Evolutionary conservation across 2,888 invertebrate genomes (phyloP).

Genomic region (Athalia circularis): DNA sequence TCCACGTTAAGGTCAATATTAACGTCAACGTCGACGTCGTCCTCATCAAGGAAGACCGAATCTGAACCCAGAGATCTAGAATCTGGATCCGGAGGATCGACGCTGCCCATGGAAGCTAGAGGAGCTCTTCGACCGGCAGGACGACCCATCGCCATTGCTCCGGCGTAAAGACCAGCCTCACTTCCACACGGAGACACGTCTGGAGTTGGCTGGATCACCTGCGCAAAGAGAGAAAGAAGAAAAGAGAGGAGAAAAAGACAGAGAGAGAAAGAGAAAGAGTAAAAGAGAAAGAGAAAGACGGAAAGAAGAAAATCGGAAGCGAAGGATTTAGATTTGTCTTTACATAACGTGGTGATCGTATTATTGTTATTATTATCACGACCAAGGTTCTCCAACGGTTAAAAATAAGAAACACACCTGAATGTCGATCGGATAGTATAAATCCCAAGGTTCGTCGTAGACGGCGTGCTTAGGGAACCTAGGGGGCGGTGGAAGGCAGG

Average conservation of each 20-base stretch:
- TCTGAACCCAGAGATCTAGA: constrained; percentile 84
- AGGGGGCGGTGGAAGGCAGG: constrained; percentile 80
- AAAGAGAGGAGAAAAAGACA: background rate
- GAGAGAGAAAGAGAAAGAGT: background rate
- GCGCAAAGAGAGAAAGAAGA: constrained; percentile 51
- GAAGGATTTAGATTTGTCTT: background rate
- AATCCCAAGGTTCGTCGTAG: constrained; percentile 76
- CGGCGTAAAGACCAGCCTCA: constrained; percentile 76
- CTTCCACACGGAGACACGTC: constrained; percentile 89
- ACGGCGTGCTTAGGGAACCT: constrained; percentile 71
- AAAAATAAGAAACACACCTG: constrained; percentile 70
- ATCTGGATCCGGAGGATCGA: constrained; percentile 83
- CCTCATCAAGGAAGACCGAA: constrained; percentile 86
- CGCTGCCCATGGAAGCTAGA: constrained; percentile 87
- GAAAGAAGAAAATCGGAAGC: background rate
- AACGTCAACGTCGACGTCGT: constrained; percentile 65
- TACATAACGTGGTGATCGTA: background rate
- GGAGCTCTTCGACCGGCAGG: constrained; percentile 79
- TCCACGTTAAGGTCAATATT: constrained; percentile 30
- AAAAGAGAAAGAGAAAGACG: background rate
- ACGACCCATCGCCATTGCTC: constrained; percentile 53
- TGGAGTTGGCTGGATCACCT: constrained; percentile 87
- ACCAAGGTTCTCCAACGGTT: background rate
- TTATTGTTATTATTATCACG: no score
- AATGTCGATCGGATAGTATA: constrained; percentile 80